Evolutionary conservation across 1,140 invertebrate genomes (phyloP), one percentile per base, ranked within the genome.

Genomic region (Bactericera cockerelli): DNA sequence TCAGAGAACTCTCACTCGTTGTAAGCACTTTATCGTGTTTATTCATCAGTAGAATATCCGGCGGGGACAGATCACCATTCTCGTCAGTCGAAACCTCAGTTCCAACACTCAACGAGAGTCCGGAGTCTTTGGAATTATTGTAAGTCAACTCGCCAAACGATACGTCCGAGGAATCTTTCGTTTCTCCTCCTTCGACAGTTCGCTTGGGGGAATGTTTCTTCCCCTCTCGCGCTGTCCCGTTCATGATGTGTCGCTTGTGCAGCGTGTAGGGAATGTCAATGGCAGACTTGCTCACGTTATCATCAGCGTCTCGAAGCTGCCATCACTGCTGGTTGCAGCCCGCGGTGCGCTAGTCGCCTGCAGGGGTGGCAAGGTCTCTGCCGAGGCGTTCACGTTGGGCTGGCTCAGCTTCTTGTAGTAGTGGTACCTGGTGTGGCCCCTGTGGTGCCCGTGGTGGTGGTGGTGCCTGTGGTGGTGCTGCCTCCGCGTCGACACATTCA

Each of bases 181-280:
- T 56, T 33, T 21, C 38, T 0, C 57, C 57, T 19, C 26, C 72
- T 63, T 69, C 75, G 56, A 66, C 74, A 71, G 67, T 78, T 69
- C 67, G 74, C 58, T 70, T 79, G 72, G 66, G 77, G 62, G 66
- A 76, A 55, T 68, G 75, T 57, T 69, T 76, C 68, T 69, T 66
- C 59, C 70, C 69, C 74, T 61, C 70, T 0, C 82, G 79, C 0
- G 83, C 82, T 2, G 84, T 87, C 0, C 84, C 84, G 67, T 89
- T 88, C 81, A 88, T 85, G 6, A 87, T 78, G 65, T 87, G 85
- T 10, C 86, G 74, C 66, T 88, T 89, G 66, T 88, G 85, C 24
- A 89, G 72, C 2, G 84, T 83, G 65, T 90, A 90, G 0, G 86
- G 84, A 67, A 90, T 89, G 63, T 89, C 86, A 58, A 76, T 71